Evolutionary conservation across 2,797 vertebrate genomes (phyloP), one percentile per base, ranked within the genome.

Genomic region (Tamandua tetradactyla): DNA sequence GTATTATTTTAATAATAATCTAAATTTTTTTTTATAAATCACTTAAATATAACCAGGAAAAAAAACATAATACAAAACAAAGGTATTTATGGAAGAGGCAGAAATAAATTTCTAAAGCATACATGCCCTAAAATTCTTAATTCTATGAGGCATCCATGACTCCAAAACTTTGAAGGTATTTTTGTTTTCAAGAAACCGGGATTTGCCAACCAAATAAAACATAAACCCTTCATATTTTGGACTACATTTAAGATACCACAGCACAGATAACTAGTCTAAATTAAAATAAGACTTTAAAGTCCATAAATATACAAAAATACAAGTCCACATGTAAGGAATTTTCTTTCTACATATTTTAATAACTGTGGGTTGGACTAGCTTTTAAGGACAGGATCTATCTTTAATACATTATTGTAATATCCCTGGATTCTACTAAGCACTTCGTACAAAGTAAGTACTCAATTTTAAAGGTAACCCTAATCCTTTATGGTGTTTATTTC

Each of bases 201-300:
- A 68, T 68, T 85, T 86, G 55, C 52, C 35, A 30, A 75, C 14
- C 61, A 87, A 87, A 69, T 55, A n/a, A 93, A 90, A 86, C 18
- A 95, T 23, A 49, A 75, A 74, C n/a, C 22, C 42, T 68, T 35
- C 93, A 84, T 89, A 86, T 93, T 95, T 81, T 97, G 95, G 87
- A 95, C 6, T 59, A 81, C 91, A 96, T 94, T 96, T 94, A 97
- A 97, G 94, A 97, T 85, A 96, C 94, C 57, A 79, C 2, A 92
- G 80, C 95, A 98, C 76, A 97, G 22, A 72, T 88, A 79, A 85
- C 18, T 30, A 68, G 25, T 96, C 83, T 69, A 74, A 66, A 40
- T 87, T 85, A 92, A 93, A 87, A 72, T 87, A 44, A 95, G 97
- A 94, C 80, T 32, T 93, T 93, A 78, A 0, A 79, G 1, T 25